Conservation (phyloP, 2,113 vertebrate species). For the Microcebus griseorufus region DNA sequence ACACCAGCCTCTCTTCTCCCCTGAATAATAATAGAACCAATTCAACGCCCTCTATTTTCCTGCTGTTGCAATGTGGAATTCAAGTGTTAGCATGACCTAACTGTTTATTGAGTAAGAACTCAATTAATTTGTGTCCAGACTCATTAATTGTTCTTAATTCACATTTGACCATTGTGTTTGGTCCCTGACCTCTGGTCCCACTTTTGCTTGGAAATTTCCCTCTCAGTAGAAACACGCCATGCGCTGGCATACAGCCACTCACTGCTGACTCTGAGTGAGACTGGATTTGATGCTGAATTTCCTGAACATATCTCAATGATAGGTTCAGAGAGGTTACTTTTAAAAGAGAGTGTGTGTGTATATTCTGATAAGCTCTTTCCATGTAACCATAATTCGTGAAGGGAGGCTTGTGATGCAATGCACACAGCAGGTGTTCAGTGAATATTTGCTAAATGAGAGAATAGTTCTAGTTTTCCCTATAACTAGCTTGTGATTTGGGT, state of each 20-base stretch:
- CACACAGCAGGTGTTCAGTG: background rate
- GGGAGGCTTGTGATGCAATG: background rate
- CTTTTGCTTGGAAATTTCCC: slow-evolving; percentile 77
- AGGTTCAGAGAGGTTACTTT: slow-evolving; percentile 51
- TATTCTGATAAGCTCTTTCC: background rate
- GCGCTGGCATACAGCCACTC: slow-evolving; percentile 71
- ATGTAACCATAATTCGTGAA: background rate
- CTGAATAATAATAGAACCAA: slow-evolving; percentile 61
- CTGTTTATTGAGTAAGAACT: slow-evolving; percentile 77
- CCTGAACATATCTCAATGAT: slow-evolving; percentile 54
- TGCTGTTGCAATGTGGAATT: slow-evolving; percentile 64
- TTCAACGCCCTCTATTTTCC: slow-evolving; percentile 28
- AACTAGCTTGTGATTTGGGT: background rate
- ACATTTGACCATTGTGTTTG: slow-evolving; percentile 79
- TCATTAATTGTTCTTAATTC: slow-evolving; percentile 84
- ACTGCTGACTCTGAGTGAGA: slow-evolving; percentile 66
- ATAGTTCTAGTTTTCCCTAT: background rate
- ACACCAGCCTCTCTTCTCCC: slow-evolving; percentile 31
- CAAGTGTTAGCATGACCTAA: slow-evolving; percentile 72
- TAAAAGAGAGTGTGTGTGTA: no score
- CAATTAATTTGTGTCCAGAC: slow-evolving; percentile 84
- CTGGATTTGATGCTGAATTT: slow-evolving; percentile 61
- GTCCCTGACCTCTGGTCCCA: slow-evolving; percentile 77
- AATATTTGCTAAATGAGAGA: background rate
- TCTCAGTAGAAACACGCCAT: slow-evolving; percentile 71